Percentiles rank a stretch among this genome's conserved stretches.
Conservation (phyloP, 2,888 invertebrate genomes). For the Drosophila maculinotata region DNA sequence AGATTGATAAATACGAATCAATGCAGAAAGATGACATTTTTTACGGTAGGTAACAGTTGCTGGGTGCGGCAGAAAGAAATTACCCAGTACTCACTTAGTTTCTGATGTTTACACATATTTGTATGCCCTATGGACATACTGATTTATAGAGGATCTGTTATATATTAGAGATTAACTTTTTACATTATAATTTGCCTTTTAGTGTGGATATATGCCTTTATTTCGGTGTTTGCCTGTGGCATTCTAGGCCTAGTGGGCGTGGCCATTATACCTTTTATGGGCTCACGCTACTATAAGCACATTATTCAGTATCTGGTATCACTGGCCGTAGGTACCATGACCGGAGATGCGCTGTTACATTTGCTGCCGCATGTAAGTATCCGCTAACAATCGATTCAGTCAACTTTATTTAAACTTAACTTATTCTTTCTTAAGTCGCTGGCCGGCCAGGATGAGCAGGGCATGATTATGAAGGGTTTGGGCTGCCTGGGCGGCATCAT, state of each 20-base stretch:
- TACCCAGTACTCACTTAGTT: no score
- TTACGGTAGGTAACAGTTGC: constrained; percentile 30
- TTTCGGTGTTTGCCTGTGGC: constrained; percentile 93
- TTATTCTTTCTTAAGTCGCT: constrained; percentile 68
- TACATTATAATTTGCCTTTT: constrained; percentile 5
- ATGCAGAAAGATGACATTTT: constrained; percentile 38
- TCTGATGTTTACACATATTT: no score
- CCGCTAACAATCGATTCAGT: neutral
- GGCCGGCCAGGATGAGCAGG: constrained; percentile 86
- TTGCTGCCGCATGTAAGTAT: constrained; percentile 93
- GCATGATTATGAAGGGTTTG: constrained; percentile 94
- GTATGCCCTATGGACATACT: no score
- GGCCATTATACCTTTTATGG: constrained; percentile 96
- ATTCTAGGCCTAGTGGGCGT: constrained; percentile 95
- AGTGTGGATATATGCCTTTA: constrained; percentile 94
- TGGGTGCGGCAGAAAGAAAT: no score
- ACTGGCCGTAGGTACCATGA: constrained; percentile 95
- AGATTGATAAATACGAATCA: constrained; percentile 66
- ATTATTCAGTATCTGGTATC: constrained; percentile 96
- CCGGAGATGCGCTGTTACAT: constrained; percentile 96
- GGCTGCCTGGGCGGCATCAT: constrained; percentile 90
- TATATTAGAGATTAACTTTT: neutral
- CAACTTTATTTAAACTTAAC: neutral
- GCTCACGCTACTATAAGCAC: constrained; percentile 94
- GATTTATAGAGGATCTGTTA: no score